A percentile compares a stretch with the other conserved stretches of the same genome.
Conservation (phyloP, 2,113 vertebrate species). For the Corythaixoides concolor region DNA sequence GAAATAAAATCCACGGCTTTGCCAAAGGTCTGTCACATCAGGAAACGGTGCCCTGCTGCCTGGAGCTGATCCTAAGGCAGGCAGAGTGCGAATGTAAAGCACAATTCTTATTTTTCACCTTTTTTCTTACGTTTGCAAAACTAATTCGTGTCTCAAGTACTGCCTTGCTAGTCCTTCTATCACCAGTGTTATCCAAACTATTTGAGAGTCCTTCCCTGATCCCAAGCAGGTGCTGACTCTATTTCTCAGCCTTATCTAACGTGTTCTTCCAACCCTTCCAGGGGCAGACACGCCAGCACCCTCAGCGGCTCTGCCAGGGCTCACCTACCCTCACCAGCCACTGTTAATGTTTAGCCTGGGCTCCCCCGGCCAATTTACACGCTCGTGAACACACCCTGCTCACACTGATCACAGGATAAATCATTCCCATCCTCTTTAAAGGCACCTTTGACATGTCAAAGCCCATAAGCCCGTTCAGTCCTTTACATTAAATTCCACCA, state of each 20-base stretch:
- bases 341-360: neutral
- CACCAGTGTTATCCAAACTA: neutral
- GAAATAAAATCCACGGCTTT: neutral
- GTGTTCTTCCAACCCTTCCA: neutral
- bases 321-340: neutral
- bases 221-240: neutral
- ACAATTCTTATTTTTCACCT: neutral
- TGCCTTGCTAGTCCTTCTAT: neutral
- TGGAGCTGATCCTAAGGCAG: neutral
- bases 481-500: neutral
- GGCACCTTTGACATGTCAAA: neutral
- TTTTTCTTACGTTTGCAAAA: neutral
- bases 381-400: neutral
- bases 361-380: neutral
- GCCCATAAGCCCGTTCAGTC: rapidly evolving
- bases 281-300: neutral
- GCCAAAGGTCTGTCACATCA: neutral
- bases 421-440: neutral
- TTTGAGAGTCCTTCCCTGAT: neutral
- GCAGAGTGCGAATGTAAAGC: neutral
- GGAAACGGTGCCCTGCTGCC: neutral
- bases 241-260: neutral
- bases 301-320: neutral
- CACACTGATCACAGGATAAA: neutral
- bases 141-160: neutral